Evolutionary conservation across 2,888 invertebrate genomes (phyloP).

Genomic region (Eueremaeus valkanovi): DNA sequence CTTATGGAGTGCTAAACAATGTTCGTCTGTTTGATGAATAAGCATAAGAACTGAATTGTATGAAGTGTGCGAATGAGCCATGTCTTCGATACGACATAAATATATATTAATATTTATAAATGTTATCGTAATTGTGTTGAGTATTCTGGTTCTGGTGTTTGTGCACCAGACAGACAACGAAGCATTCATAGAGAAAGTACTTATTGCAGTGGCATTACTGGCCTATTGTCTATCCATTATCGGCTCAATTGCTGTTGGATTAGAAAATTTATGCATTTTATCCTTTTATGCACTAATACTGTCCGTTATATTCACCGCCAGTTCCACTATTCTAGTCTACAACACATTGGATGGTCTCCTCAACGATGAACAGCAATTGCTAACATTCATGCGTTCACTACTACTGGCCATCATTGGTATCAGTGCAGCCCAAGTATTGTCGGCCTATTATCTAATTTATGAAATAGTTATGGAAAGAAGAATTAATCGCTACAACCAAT

Average conservation of each 20-base stretch:
- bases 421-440: slow-evolving; percentile 15
- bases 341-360: slow-evolving; percentile 4
- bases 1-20: neutral
- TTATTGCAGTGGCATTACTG: slow-evolving; percentile 27
- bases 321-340: neutral
- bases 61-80: neutral
- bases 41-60: neutral
- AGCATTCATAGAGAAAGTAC: neutral
- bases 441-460: slow-evolving; percentile 25
- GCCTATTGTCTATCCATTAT: slow-evolving; percentile 33
- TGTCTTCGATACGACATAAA: slow-evolving; percentile 25
- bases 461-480: slow-evolving; percentile 27
- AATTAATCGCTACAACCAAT: slow-evolving; percentile 26
- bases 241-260: slow-evolving; percentile 35
- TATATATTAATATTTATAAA: slow-evolving; percentile 18
- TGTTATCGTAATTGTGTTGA: slow-evolving; percentile 14
- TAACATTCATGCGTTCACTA: slow-evolving; percentile 5
- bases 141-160: slow-evolving; percentile 9
- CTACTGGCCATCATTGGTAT: slow-evolving; percentile 13
- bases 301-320: neutral
- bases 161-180: slow-evolving; percentile 21
- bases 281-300: neutral
- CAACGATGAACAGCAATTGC: neutral
- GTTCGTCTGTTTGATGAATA: neutral
- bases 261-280: slow-evolving; percentile 36